Evolutionary conservation across 2,888 invertebrate species (phyloP).

Genomic region (Amblyjoppa proteus): DNA sequence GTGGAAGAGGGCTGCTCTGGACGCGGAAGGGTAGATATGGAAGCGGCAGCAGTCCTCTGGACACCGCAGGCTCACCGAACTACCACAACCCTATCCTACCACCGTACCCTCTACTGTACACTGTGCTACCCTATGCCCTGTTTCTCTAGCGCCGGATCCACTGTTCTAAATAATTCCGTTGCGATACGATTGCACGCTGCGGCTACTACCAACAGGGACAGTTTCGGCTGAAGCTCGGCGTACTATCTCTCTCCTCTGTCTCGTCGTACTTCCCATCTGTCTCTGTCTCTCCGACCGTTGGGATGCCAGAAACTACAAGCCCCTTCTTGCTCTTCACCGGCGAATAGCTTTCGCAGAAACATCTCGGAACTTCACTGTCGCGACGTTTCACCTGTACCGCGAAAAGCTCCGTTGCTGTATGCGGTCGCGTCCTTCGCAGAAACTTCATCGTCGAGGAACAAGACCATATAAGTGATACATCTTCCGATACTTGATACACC

Average conservation of each 20-base stretch:
- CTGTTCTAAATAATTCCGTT: slow-evolving; percentile 84
- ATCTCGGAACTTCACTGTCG: slow-evolving; percentile 22
- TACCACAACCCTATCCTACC: slow-evolving; percentile 72
- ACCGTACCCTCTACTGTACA: slow-evolving; percentile 48
- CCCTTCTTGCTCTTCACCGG: slow-evolving; percentile 20
- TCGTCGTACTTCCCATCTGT: slow-evolving; percentile 41
- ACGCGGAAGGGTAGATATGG: slow-evolving; percentile 80
- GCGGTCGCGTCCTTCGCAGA: background rate
- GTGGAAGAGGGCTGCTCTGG: slow-evolving; percentile 72
- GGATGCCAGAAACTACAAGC: slow-evolving; percentile 25
- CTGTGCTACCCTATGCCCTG: slow-evolving; percentile 45
- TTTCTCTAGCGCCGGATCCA: slow-evolving; percentile 74
- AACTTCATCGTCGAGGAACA: slow-evolving; percentile 16
- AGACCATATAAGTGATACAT: slow-evolving; percentile 10
- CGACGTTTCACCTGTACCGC: slow-evolving; percentile 1
- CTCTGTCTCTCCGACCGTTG: slow-evolving; percentile 45
- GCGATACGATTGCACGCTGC: slow-evolving; percentile 82
- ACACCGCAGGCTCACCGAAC: slow-evolving; percentile 83
- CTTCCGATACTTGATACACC: slow-evolving; percentile 11
- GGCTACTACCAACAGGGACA: slow-evolving; percentile 75
- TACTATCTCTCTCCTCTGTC: slow-evolving; percentile 55
- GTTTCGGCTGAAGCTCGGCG: slow-evolving; percentile 60
- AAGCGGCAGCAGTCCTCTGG: slow-evolving; percentile 75
- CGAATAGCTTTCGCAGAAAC: slow-evolving; percentile 49
- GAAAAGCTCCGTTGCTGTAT: background rate